phyloP scores from a whole-genome alignment of 2,113 vertebrate genomes.

The Dipodomys ordii region DNA sequence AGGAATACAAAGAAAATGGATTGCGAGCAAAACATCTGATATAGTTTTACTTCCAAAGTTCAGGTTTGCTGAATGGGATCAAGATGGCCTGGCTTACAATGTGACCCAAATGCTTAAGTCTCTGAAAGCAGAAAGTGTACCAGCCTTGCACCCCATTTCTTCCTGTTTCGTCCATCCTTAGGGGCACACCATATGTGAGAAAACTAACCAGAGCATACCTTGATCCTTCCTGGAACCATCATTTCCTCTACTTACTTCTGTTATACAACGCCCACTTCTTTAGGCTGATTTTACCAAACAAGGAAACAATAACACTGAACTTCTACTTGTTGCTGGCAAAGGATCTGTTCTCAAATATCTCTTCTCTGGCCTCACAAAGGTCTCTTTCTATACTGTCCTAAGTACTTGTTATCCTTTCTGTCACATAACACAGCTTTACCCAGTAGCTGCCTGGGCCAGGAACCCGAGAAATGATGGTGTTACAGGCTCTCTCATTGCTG shows the following conservation, averaged over 20 bases:
- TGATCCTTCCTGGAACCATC: constrained; percentile 26
- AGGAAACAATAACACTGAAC: constrained; percentile 16
- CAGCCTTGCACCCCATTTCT: constrained; percentile 21
- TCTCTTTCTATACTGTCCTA: neutral
- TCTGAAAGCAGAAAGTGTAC: constrained; percentile 23
- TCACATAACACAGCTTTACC: neutral
- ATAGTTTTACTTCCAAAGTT: constrained; percentile 75
- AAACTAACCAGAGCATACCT: neutral
- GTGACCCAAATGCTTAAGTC: constrained; percentile 44
- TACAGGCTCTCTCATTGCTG: too few relatives aligned
- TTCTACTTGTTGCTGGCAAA: neutral
- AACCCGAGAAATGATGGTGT: too few relatives aligned
- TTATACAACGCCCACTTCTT: neutral
- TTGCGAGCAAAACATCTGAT: constrained; percentile 76
- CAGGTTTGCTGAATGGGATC: constrained; percentile 80
- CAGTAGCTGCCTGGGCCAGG: neutral
- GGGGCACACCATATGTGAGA: neutral
- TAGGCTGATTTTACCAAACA: constrained; percentile 34
- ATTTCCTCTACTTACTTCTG: constrained; percentile 29
- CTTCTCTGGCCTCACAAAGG: neutral
- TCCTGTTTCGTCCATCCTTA: neutral
- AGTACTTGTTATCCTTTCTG: neutral
- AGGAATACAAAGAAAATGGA: constrained; percentile 72
- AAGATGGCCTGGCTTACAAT: constrained; percentile 74
- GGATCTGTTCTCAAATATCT: neutral